Percentiles rank a stretch among this genome's conserved stretches.
Conservation (phyloP, 2,113 vertebrate species). For the Anoura caudifer region DNA sequence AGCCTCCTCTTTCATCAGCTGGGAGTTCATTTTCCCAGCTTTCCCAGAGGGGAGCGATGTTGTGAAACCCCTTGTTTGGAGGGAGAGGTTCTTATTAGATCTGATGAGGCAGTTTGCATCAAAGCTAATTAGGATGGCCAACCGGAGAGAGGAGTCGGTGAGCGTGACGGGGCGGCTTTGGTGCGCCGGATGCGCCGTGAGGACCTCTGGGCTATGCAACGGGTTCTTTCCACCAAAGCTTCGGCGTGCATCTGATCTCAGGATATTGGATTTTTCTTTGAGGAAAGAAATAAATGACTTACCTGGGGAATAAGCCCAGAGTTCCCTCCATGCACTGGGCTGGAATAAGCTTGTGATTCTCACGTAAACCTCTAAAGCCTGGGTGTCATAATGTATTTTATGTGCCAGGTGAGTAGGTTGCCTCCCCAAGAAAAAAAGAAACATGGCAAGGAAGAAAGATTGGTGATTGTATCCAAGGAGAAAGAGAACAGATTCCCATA, state of each 20-base stretch:
- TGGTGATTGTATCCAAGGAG: constrained; percentile 70
- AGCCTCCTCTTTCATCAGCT: constrained; percentile 77
- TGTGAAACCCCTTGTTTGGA: constrained; percentile 72
- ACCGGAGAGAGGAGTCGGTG: constrained; percentile 61
- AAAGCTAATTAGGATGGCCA: constrained; percentile 78
- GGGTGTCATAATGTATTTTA: constrained; percentile 76
- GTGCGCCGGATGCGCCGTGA: constrained; percentile 36
- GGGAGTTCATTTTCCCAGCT: constrained; percentile 77
- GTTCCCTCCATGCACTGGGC: constrained; percentile 73
- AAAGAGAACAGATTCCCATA: constrained; percentile 50
- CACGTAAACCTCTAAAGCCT: constrained; percentile 84
- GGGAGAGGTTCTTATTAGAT: constrained; percentile 79
- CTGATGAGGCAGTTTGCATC: constrained; percentile 79
- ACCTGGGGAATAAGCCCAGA: constrained; percentile 82
- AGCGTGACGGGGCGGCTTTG: constrained; percentile 54
- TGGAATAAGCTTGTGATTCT: constrained; percentile 81
- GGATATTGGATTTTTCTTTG: constrained; percentile 86
- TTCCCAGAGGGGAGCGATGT: constrained; percentile 81
- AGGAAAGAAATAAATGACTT: constrained; percentile 85
- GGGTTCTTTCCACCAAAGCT: constrained; percentile 71
- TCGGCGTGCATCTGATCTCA: constrained; percentile 84
- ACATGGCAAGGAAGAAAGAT: constrained; percentile 60
- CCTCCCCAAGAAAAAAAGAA: constrained; percentile 57
- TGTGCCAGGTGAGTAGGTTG: constrained; percentile 80
- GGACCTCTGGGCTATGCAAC: constrained; percentile 37